These are phyloP conservation scores for Hoplostethus mediterraneus DNA, from an alignment of 2,797 vertebrate genomes.

Conservation along the genomic window DNA sequence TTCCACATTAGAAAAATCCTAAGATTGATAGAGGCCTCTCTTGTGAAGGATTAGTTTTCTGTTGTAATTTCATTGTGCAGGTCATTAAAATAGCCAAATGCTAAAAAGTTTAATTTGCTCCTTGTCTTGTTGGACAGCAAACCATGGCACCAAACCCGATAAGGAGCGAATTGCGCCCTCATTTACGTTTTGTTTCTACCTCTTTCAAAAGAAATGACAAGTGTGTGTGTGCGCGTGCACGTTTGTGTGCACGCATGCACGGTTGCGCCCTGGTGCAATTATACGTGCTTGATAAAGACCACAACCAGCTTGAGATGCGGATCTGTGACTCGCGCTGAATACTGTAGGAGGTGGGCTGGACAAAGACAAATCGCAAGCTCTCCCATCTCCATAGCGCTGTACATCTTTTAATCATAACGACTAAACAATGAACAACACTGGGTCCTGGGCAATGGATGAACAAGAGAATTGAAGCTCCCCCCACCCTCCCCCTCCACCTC, in stretches of 20 bases:
- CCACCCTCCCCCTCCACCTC: constrained; percentile 14
- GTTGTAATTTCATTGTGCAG: constrained; percentile 90
- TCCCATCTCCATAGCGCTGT: constrained; percentile 75
- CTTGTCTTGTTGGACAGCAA: constrained; percentile 79
- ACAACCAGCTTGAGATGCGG: constrained; percentile 25
- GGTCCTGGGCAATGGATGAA: constrained; percentile 56
- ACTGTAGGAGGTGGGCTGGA: constrained; percentile 64
- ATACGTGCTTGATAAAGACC: constrained; percentile 28
- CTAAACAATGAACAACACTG: constrained; percentile 83
- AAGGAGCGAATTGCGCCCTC: constrained; percentile 21
- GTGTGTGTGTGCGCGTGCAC: not conserved
- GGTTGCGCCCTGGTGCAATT: not conserved
- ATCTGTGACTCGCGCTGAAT: constrained; percentile 48
- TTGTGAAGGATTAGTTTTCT: constrained; percentile 88
- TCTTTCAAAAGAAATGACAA: constrained; percentile 21
- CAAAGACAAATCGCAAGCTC: constrained; percentile 75
- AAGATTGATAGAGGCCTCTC: constrained; percentile 92
- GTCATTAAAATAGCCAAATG: constrained; percentile 89
- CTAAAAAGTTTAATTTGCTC: constrained; percentile 84
- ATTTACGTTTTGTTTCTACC: constrained; percentile 28
- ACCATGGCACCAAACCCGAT: constrained; percentile 72
- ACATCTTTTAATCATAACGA: constrained; percentile 83
- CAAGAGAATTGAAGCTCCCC: constrained; percentile 33
- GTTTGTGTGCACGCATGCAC: not conserved
- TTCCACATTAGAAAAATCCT: constrained; percentile 88